Evolutionary conservation across 2,888 invertebrate genomes (phyloP), one percentile per base, ranked within the genome.

Genomic region (Watsonalla binaria): DNA sequence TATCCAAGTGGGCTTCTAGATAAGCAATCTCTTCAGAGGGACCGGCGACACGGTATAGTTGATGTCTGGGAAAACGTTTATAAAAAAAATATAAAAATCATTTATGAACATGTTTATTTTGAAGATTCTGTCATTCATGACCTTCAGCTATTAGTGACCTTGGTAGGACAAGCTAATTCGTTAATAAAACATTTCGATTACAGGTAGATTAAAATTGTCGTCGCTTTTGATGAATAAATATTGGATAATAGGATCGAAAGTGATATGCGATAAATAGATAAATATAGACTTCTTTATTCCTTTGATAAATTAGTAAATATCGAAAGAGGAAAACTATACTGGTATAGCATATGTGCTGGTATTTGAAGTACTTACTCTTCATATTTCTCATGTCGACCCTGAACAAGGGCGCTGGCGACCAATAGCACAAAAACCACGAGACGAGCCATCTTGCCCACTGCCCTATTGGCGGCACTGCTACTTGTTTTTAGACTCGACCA

Each of bases 331-430:
- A 24, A 24, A 52, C 2, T 33, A 13, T 45, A 11, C 5, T 47
- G 15, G 33, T 8, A 15, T 51, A 14, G 15, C 45, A 5, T n/a
- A 35, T 42, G 14, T 45, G 33, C 14, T 52, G 34, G 8, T 46
- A 15, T 0, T 24, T 48, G 45, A 15, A 6, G 14, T 14, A 68
- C 83, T 76, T 70, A 88, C 89, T 86, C 86, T 68, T 90, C 89
- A 81, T 90, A 88, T 78, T 84, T 79, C 47, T 88, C 85, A 61
- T 88, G 89, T 51, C 74, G 70, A 35, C 76, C 85, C 34, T 81
- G 72, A 6, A 72, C 82, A 6, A 72, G 63, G 14, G 70, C 62
- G 39, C 68, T 74, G 39, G 68, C 68, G 9, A 78, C 58, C 51
- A 86, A 56, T 8, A 85, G 59, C 24, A 81, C 62, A 60, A 63